Base-by-base conservation (phyloP, 2,113 vertebrate genomes). In the Eubucco bourcierii region DNA sequence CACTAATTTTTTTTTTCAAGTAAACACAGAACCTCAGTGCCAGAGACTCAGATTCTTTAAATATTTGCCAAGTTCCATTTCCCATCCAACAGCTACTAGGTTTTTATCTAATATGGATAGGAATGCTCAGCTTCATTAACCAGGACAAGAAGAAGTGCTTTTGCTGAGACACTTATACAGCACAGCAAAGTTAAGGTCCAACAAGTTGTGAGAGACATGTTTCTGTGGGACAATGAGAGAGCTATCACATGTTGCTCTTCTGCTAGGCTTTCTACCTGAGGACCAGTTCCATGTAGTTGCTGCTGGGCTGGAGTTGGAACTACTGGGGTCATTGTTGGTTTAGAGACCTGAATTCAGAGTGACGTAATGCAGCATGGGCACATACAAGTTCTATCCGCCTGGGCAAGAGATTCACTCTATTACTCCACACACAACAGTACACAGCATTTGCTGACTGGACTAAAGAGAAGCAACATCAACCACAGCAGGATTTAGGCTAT, bases 361-460 rank as follows among this genome's bases (percentile, higher is more conserved):
- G 2, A 21, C 25, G 46, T 2, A 1, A 47, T 1, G 1, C 21
- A 55, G 33, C 1, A 0, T 21, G 27, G 39, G 23, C 39, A 80
- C 33, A 37, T 3, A 9, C 13, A 59, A 24, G 34, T 55, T 77
- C 65, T 72, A 13, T 59, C 24, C 46, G 52, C 23, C 28, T n/a
- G 21, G 27, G 16, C 29, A 67, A 77, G 6, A 76, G 77, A 37
- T 58, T 67, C 60, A 47, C 74, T 46, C 12, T 46, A 18, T 23
- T 61, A 52, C 53, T 46, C 20, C 46, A 37, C 0, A 0, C 7
- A 15, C 33, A 67, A 11, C 28, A 34, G 28, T 47, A 41, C 39
- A 34, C 33, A 59, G 16, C 4, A 33, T 70, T 75, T 74, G 39
- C n/a, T 46, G 70, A 15, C 64, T 21, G 14, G 15, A 29, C 39